These are phyloP conservation scores for Marmota monax DNA, from an alignment of 2,113 vertebrate genomes.

Conservation along the genomic window DNA sequence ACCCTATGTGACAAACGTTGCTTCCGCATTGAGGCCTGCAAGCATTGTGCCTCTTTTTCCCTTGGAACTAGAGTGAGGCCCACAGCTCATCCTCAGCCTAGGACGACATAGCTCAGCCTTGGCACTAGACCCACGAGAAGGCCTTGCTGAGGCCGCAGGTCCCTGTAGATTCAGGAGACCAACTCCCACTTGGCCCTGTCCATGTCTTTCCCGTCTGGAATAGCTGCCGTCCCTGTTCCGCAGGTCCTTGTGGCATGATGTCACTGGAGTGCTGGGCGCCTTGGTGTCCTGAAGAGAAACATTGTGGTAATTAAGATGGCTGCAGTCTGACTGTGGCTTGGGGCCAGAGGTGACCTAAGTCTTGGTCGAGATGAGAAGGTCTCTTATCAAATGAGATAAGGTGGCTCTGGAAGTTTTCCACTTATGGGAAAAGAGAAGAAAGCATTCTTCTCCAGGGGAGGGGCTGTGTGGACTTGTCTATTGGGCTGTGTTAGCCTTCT, in stretches of 20 bases:
- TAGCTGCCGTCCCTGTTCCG: background rate
- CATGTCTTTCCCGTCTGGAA: background rate
- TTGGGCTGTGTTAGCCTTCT: background rate
- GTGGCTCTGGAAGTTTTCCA: background rate
- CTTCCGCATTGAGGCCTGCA: background rate
- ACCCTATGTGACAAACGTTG: background rate
- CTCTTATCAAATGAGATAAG: background rate
- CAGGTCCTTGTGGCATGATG: no score
- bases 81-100: background rate
- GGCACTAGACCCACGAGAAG: no score
- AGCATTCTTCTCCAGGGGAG: background rate
- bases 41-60: background rate
- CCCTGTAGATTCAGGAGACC: background rate
- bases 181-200: background rate
- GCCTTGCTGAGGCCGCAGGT: background rate
- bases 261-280: background rate
- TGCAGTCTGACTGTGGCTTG: background rate
- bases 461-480: background rate
- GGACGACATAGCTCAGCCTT: background rate
- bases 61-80: no score
- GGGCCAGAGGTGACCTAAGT: background rate
- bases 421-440: background rate
- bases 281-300: background rate
- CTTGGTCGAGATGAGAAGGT: background rate
- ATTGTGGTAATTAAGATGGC: background rate